Conservation (phyloP, 2,113 vertebrate species). For the Isurus oxyrinchus region DNA sequence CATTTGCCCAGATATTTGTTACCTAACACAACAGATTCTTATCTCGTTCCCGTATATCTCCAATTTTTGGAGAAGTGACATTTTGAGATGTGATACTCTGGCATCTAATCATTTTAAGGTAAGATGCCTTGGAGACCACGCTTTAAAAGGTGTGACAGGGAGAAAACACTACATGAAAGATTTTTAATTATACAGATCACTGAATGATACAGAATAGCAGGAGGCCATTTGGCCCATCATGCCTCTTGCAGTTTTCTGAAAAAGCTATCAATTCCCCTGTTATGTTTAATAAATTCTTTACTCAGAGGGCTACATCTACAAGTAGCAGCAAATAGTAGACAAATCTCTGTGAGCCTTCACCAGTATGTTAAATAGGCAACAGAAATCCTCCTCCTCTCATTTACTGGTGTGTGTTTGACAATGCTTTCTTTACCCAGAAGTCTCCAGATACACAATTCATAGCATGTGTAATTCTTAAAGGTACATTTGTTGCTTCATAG, state of each 20-base stretch:
- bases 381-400: not conserved
- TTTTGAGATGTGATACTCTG: not conserved
- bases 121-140: not conserved
- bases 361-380: not conserved
- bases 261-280: too few species aligned
- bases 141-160: not conserved
- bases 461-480: not conserved
- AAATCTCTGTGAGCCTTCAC: not conserved
- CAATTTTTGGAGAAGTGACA: not conserved
- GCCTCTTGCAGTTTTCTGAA: too few species aligned
- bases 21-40: not conserved
- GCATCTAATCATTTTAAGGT: not conserved
- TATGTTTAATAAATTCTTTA: not conserved
- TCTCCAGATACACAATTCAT: not conserved
- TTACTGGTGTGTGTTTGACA: not conserved
- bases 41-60: not conserved
- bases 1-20: not conserved
- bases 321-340: not conserved
- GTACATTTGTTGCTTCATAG: not conserved
- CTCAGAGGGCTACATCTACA: not conserved
- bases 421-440: not conserved
- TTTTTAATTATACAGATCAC: not conserved
- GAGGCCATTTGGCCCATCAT: too few species aligned
- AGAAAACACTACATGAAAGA: not conserved
- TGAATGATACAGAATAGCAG: too few species aligned